These are phyloP conservation scores for Lagodon rhomboides DNA, from an alignment of 2,797 vertebrate genomes.

Conservation along the genomic window DNA sequence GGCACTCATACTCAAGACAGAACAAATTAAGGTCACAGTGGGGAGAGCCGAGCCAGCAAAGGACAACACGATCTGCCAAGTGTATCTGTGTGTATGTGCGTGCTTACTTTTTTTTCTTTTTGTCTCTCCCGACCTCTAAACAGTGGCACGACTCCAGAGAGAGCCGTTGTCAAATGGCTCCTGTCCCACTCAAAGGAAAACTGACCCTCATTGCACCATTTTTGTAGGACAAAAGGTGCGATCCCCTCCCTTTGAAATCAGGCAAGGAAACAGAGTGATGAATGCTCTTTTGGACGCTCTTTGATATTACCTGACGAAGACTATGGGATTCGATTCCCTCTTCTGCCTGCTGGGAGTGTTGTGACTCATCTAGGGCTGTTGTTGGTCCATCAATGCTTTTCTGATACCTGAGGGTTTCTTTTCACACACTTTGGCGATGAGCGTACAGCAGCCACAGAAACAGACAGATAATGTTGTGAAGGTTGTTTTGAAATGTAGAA, in stretches of 20 bases:
- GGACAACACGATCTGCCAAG: conserved; percentile 60
- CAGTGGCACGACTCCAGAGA: conserved; percentile 64
- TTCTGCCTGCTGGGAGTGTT: conserved; percentile 42
- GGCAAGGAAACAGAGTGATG: conserved; percentile 56
- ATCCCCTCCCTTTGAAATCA: conserved; percentile 60
- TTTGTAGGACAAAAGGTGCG: conserved; percentile 70
- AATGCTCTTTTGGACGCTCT: conserved; percentile 65
- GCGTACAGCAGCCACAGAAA: conserved; percentile 12
- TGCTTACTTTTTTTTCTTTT: conserved; percentile 26
- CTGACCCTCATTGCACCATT: conserved; percentile 66
- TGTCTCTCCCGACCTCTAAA: conserved; percentile 67
- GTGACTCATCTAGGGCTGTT: conserved; percentile 50
- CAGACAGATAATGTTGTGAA: too few species aligned
- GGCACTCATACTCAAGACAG: conserved; percentile 81
- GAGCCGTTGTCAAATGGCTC: conserved; percentile 65
- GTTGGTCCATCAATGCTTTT: conserved; percentile 34
- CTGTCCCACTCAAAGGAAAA: conserved; percentile 63
- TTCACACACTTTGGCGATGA: conserved; percentile 29
- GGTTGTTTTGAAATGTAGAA: too few species aligned
- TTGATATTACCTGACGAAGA: conserved; percentile 60
- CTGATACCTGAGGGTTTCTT: conserved; percentile 36
- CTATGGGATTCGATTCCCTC: conserved; percentile 37
- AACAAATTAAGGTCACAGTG: conserved; percentile 88
- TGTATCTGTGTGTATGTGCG: conserved; percentile 44
- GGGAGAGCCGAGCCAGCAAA: conserved; percentile 68